Percentiles rank a stretch among this genome's conserved stretches.
Evolutionary conservation across 2,113 vertebrate genomes (phyloP).

Genomic region (Panthera leo): DNA sequence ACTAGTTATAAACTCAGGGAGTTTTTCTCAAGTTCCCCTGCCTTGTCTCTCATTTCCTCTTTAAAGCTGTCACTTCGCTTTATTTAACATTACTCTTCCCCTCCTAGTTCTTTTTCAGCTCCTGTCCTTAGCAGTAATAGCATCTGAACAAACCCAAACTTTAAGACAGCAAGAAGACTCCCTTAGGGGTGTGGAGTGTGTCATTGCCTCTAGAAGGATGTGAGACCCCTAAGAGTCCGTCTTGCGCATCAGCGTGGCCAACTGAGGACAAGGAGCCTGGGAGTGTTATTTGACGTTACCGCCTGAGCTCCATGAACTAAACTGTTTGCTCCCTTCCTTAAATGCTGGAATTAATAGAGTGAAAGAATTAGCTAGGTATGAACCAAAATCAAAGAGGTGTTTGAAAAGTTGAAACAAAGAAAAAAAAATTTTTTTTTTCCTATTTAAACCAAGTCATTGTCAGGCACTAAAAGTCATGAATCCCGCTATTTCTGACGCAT

Average conservation of each 20-base stretch:
- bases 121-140: neutral
- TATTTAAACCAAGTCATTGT: neutral
- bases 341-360: neutral
- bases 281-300: neutral
- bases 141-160: neutral
- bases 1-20: neutral
- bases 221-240: neutral
- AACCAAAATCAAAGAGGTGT: neutral
- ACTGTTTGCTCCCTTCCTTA: neutral
- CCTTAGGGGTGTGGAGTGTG: neutral
- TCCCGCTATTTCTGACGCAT: constrained; percentile 13
- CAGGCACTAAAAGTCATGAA: constrained; percentile 47
- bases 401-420: neutral
- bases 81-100: neutral
- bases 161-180: neutral
- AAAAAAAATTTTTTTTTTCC: neutral
- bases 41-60: neutral
- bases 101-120: neutral
- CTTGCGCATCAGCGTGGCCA: neutral
- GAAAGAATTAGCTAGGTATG: neutral
- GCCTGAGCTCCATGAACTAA: neutral
- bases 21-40: neutral
- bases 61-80: neutral
- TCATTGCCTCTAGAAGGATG: neutral
- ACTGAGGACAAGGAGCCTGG: neutral